A percentile compares a stretch with the other conserved stretches of the same genome.
phyloP scores from a whole-genome alignment of 2,113 vertebrate species.

The Nestor notabilis region DNA sequence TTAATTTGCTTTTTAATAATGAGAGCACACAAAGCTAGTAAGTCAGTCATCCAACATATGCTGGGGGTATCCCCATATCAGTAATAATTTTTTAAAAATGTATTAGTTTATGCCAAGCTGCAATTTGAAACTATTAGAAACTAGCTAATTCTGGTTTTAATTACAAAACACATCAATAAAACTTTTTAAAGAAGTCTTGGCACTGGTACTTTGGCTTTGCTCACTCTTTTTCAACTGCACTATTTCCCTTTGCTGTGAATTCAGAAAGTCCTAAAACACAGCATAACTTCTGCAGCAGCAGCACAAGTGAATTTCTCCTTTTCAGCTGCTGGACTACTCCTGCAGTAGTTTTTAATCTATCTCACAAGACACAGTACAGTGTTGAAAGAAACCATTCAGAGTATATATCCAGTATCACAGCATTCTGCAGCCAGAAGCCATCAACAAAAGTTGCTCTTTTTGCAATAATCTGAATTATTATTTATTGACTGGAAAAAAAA shows the following conservation, averaged over 20 bases:
- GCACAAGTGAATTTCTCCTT: neutral
- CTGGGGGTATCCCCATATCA: slow-evolving; percentile 19
- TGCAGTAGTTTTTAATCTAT: neutral
- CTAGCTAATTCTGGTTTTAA: slow-evolving; percentile 48
- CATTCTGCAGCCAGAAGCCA: neutral
- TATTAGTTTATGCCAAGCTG: slow-evolving; percentile 44
- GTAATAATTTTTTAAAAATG: slow-evolving; percentile 3
- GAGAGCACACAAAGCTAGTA: slow-evolving; percentile 21
- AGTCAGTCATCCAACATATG: slow-evolving; percentile 11
- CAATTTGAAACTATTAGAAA: slow-evolving; percentile 46
- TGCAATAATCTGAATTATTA: neutral
- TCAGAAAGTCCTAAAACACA: neutral
- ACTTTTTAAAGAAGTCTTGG: slow-evolving; percentile 6
- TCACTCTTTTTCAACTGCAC: neutral
- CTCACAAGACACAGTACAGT: neutral
- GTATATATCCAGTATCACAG: neutral
- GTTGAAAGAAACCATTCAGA: neutral
- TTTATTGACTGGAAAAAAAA: neutral
- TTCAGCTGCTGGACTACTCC: neutral
- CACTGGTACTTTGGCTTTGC: neutral
- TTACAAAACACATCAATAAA: slow-evolving; percentile 50
- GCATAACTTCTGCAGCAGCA: neutral
- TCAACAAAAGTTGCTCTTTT: neutral
- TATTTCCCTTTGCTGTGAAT: neutral
- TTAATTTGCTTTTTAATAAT: slow-evolving; percentile 53